A percentile compares a stretch with the other conserved stretches of the same genome.
Evolutionary conservation across 2,797 vertebrate genomes (phyloP).

Genomic region (Etheostoma perlongum): DNA sequence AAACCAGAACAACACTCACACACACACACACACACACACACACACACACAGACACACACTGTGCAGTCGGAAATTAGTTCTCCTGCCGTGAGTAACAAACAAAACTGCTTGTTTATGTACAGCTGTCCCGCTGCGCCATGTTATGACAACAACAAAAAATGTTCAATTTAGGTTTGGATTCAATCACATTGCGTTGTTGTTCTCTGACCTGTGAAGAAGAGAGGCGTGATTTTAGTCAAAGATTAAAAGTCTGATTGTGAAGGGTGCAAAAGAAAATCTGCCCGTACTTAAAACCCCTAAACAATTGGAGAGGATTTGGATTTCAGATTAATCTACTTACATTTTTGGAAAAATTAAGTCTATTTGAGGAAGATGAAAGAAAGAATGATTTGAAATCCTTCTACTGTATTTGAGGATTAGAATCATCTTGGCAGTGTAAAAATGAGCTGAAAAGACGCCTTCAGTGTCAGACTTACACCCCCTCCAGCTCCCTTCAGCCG

Average conservation of each 20-base stretch:
- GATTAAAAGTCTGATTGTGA: constrained; percentile 31
- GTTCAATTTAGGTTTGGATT: constrained; percentile 22
- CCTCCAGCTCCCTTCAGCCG: no score
- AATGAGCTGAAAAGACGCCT: constrained; percentile 18
- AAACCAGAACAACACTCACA: constrained; percentile 44
- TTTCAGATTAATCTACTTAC: constrained; percentile 53
- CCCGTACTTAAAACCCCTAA: constrained; percentile 21
- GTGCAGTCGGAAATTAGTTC: constrained; percentile 53
- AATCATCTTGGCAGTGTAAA: constrained; percentile 21
- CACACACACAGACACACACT: not conserved
- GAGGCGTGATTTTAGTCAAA: constrained; percentile 14
- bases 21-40: constrained; percentile 7
- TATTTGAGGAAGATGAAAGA: constrained; percentile 44
- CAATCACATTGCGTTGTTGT: not conserved
- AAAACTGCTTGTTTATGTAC: constrained; percentile 56
- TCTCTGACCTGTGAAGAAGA: constrained; percentile 35
- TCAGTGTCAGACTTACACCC: not conserved
- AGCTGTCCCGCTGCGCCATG: not conserved
- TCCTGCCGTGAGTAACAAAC: constrained; percentile 40
- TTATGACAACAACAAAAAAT: constrained; percentile 18
- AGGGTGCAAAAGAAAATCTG: constrained; percentile 16
- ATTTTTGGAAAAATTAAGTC: constrained; percentile 46
- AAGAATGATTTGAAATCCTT: constrained; percentile 30
- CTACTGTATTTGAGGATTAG: constrained; percentile 49
- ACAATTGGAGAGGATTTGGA: constrained; percentile 54